Conservation (phyloP, 2,113 vertebrate species). For the Rhizomys pruinosus region DNA sequence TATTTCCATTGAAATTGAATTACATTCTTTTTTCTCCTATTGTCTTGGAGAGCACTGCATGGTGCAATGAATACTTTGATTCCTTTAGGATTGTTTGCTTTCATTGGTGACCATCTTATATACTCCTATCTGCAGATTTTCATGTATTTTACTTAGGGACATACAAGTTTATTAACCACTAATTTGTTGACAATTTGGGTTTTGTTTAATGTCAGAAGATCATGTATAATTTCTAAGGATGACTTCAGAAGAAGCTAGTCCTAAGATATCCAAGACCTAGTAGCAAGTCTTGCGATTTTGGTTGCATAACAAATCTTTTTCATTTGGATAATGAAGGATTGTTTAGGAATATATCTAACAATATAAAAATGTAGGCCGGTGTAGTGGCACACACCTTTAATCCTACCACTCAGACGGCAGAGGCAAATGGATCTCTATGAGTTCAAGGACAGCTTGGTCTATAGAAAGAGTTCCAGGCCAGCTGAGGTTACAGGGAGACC, state of each 20-base stretch:
- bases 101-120: neutral
- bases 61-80: neutral
- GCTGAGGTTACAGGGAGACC: no score
- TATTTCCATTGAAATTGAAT: neutral
- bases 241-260: neutral
- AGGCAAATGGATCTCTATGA: no score
- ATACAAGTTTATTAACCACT: neutral
- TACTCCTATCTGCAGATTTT: neutral
- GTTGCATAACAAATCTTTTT: neutral
- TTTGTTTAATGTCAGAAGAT: neutral
- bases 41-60: neutral
- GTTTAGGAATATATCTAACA: neutral
- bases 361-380: neutral
- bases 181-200: neutral
- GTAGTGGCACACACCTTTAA: no score
- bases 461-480: no score
- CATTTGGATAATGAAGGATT: neutral
- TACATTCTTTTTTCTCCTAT: neutral
- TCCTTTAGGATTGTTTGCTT: neutral
- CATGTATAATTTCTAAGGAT: neutral
- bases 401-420: no score
- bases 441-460: no score
- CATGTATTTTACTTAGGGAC: neutral
- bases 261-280: neutral
- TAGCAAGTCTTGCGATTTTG: neutral